A percentile compares a stretch with the other conserved stretches of the same genome.
These are phyloP conservation scores for Pseudomyrmex gracilis DNA, from an alignment of 1,140 invertebrate genomes.

Conservation along the genomic window DNA sequence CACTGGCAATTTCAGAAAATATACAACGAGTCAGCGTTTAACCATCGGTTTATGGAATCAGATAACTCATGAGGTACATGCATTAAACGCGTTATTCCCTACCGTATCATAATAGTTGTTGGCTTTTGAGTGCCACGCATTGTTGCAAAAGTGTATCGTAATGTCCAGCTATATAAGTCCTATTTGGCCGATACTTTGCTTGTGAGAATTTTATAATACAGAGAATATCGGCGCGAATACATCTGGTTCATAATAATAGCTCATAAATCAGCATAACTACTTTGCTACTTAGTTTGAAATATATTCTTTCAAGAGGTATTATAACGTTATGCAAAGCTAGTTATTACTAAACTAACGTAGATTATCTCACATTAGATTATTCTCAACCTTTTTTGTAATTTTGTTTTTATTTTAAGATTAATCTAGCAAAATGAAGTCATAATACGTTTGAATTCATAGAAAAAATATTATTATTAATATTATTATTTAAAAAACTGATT, in stretches of 20 bases:
- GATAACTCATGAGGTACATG: conserved; percentile 19
- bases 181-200: conserved; percentile 5
- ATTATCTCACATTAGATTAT: background rate
- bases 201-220: conserved; percentile 17
- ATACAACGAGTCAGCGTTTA: conserved; percentile 29
- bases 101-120: conserved; percentile 39
- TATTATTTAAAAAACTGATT: no score
- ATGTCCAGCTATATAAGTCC: background rate
- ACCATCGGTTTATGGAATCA: conserved; percentile 40
- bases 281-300: background rate
- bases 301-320: background rate
- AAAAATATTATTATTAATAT: no score
- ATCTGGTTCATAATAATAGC: background rate
- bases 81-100: conserved; percentile 41
- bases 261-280: background rate
- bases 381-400: background rate
- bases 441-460: no score
- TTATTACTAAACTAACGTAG: background rate
- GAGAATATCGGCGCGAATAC: background rate
- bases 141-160: conserved; percentile 18
- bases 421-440: background rate
- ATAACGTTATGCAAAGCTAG: background rate
- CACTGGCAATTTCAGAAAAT: conserved; percentile 42
- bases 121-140: conserved; percentile 14
- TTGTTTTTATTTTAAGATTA: background rate